Evolutionary conservation across 2,888 invertebrate species (phyloP).

Genomic region (Drosophila picticornis): DNA sequence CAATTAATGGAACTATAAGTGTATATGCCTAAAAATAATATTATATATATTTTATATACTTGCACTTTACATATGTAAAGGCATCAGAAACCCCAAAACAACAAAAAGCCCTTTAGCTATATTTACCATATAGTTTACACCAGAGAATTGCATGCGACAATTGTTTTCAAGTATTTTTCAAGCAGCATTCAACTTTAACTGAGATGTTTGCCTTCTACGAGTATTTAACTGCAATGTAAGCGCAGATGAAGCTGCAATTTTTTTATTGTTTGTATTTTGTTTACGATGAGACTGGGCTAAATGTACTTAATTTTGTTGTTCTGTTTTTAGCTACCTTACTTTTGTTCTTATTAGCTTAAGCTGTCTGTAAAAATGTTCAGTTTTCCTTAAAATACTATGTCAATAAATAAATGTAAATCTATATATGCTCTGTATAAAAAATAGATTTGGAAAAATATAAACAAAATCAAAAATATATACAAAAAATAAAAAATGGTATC

Average conservation of each 20-base stretch:
- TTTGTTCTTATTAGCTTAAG: constrained; percentile 35
- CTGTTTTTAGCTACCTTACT: constrained; percentile 8
- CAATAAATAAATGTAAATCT: constrained; percentile 29
- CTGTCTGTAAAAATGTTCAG: constrained; percentile 34
- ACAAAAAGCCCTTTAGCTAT: constrained; percentile 20
- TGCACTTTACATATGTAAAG: constrained; percentile 58
- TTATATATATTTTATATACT: constrained; percentile 73
- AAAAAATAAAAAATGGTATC: background rate
- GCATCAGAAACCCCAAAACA: constrained; percentile 36
- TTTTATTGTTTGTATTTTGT: constrained; percentile 19
- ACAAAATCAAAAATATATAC: background rate
- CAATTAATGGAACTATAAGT: constrained; percentile 55
- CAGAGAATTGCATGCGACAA: constrained; percentile 45
- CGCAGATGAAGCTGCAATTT: background rate
- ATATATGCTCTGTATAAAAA: constrained; percentile 43
- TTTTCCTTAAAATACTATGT: constrained; percentile 21
- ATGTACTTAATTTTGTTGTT: constrained; percentile 48
- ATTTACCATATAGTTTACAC: constrained; percentile 38
- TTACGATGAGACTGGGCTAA: constrained; percentile 43
- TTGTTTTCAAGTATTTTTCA: constrained; percentile 35
- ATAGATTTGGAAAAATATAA: constrained; percentile 30
- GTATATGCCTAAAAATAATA: constrained; percentile 52
- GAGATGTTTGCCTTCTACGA: background rate
- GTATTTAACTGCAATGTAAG: background rate
- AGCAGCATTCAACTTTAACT: constrained; percentile 10